Conservation (phyloP, 92 coral and sea anemone genomes). For the Desmophyllum pertusum region DNA sequence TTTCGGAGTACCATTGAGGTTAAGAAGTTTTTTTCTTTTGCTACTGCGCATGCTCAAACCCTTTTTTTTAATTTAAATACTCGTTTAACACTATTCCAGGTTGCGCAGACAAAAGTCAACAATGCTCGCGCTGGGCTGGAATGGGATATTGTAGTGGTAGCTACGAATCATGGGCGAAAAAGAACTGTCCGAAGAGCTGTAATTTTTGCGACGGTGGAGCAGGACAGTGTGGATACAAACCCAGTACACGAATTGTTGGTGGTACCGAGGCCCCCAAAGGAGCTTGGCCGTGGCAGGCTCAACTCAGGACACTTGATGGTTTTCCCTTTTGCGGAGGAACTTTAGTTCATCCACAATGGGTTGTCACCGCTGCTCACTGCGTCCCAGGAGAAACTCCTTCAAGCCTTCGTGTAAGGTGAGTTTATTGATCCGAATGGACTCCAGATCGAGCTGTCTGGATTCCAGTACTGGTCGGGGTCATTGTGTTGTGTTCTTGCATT, state of each 20-base stretch:
- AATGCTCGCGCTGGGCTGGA: neutral
- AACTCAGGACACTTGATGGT: constrained; percentile 26
- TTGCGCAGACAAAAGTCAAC: neutral
- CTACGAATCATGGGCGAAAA: neutral
- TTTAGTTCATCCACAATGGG: too few relatives aligned
- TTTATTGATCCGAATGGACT: too few relatives aligned
- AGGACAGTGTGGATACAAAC: constrained; percentile 31
- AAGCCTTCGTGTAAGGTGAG: constrained; percentile 30
- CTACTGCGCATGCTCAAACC: neutral
- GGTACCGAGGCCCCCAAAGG: constrained; percentile 64
- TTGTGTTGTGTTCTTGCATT: too few relatives aligned
- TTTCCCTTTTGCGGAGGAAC: constrained; percentile 60
- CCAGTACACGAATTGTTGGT: constrained; percentile 53
- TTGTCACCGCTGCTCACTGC: constrained; percentile 62
- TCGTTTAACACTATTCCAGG: neutral
- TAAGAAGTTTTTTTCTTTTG: neutral
- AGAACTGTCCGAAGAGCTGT: neutral
- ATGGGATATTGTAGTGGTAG: neutral
- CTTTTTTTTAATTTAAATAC: neutral
- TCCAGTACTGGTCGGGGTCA: too few relatives aligned
- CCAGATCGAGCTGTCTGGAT: too few relatives aligned
- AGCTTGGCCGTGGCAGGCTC: too few relatives aligned
- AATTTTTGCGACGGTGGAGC: constrained; percentile 24
- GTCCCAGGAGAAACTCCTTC: neutral
- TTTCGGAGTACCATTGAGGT: too few relatives aligned